Evolutionary conservation across 2,888 invertebrate species (phyloP).

Genomic region (Trilocha varians): DNA sequence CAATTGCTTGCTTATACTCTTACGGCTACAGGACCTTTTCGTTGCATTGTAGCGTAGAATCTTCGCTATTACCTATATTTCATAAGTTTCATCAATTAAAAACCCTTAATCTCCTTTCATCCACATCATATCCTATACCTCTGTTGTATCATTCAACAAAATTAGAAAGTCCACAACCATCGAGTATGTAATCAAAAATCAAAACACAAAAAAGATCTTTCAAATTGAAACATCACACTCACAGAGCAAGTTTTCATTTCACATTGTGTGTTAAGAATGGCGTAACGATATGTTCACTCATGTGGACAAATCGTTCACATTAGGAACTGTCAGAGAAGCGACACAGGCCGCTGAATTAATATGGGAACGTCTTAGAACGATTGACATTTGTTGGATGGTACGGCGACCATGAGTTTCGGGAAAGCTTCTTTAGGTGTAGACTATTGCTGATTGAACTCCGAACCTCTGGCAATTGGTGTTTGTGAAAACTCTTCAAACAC

Average conservation of each 20-base stretch:
- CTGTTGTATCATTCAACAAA: not conserved
- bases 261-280: conserved; percentile 4
- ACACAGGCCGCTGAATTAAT: conserved; percentile 56
- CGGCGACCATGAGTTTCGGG: conserved; percentile 15
- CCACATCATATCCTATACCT: too few species aligned
- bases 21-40: too few species aligned
- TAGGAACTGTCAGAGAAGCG: conserved; percentile 51
- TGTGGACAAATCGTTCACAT: conserved; percentile 51
- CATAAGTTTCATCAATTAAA: too few species aligned
- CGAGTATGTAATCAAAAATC: not conserved
- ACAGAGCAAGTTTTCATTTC: not conserved
- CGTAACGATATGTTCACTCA: conserved; percentile 25
- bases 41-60: too few species aligned
- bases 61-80: too few species aligned
- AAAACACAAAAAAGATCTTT: not conserved
- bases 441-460: too few species aligned
- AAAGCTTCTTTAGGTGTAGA: too few species aligned
- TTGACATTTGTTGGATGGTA: conserved; percentile 38
- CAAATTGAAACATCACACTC: not conserved
- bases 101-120: too few species aligned
- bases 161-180: too few species aligned
- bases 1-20: too few species aligned
- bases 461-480: too few species aligned
- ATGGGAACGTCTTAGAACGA: conserved; percentile 54
- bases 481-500: too few species aligned